Evolutionary conservation across 2,113 vertebrate genomes (phyloP).

Genomic region (Chlorodrepanis virens): DNA sequence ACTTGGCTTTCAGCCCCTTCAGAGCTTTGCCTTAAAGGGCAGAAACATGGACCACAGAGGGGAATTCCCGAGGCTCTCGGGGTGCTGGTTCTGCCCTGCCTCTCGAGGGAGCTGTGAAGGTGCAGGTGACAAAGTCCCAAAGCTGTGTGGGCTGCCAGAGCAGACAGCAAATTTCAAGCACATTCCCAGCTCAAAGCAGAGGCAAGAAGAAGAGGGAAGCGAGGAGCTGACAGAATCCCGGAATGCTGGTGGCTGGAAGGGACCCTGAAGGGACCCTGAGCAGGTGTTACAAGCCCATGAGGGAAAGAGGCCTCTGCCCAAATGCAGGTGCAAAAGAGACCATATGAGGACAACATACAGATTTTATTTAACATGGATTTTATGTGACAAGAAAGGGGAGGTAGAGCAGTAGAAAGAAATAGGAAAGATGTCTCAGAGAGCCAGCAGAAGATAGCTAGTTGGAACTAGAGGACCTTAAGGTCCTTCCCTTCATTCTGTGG

Average conservation of each 20-base stretch:
- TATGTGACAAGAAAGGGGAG: background rate
- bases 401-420: background rate
- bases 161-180: background rate
- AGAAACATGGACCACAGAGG: background rate
- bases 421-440: background rate
- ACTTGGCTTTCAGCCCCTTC: background rate
- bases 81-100: background rate
- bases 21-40: background rate
- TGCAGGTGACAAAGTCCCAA: background rate
- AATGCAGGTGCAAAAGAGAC: background rate
- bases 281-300: accelerated
- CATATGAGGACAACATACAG: background rate
- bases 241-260: background rate
- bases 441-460: background rate
- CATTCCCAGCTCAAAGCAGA: background rate
- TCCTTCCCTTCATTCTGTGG: background rate
- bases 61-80: accelerated
- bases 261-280: background rate
- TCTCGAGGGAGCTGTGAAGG: accelerated
- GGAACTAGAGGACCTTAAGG: background rate
- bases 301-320: background rate
- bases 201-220: background rate
- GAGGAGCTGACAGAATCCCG: background rate
- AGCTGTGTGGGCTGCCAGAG: accelerated
- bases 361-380: background rate